These are phyloP conservation scores for Triplophysa rosa DNA, from an alignment of 2,113 vertebrate species.

Conservation along the genomic window DNA sequence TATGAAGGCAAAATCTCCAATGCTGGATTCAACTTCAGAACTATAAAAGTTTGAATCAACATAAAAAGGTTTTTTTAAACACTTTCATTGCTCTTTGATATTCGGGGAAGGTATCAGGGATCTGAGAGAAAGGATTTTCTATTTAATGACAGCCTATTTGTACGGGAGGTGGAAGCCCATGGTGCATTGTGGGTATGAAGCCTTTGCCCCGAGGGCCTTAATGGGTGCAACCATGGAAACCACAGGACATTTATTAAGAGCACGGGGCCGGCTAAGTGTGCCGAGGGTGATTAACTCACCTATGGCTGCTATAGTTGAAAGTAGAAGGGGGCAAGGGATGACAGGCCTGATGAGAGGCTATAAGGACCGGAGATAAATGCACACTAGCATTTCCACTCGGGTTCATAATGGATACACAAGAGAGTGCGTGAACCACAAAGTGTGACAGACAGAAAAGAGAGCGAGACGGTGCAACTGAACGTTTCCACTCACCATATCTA, in stretches of 20 bases:
- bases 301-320: slow-evolving; percentile 29
- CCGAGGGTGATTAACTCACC: slow-evolving; percentile 53
- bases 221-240: slow-evolving; percentile 48
- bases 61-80: slow-evolving; percentile 6
- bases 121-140: neutral
- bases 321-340: slow-evolving; percentile 46
- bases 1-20: neutral
- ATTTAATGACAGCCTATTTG: slow-evolving; percentile 38
- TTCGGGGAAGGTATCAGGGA: neutral
- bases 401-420: slow-evolving; percentile 43
- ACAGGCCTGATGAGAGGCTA: slow-evolving; percentile 46
- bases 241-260: slow-evolving; percentile 46
- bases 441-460: slow-evolving; percentile 34
- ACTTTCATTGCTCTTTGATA: slow-evolving; percentile 18
- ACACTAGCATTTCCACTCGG: slow-evolving; percentile 48
- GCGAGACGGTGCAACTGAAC: slow-evolving; percentile 12
- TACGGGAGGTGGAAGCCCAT: slow-evolving; percentile 10
- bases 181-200: slow-evolving; percentile 33
- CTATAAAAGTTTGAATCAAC: neutral
- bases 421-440: slow-evolving; percentile 3
- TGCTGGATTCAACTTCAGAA: neutral
- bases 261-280: slow-evolving; percentile 36
- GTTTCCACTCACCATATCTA: slow-evolving; percentile 85
- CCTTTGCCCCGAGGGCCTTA: slow-evolving; percentile 37
- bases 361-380: slow-evolving; percentile 40